Conservation (phyloP, 2,888 invertebrate species). For the Caprella mutica region DNA sequence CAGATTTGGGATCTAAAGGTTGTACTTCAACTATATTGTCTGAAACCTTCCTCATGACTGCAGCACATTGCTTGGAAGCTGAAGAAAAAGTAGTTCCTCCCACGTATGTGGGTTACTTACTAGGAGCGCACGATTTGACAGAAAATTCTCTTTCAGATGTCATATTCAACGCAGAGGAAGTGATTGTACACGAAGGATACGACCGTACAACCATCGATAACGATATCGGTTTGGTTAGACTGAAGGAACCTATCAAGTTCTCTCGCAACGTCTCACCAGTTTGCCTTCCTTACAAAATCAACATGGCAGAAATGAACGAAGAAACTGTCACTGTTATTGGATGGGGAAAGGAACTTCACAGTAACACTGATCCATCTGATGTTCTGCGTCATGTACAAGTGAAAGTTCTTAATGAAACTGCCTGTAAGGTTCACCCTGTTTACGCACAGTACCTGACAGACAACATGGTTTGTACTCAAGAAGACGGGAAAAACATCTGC, state of each 20-base stretch:
- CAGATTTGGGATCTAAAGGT: too few species aligned
- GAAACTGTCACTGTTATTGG: slow-evolving; percentile 13
- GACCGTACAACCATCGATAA: background rate
- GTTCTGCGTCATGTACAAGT: slow-evolving; percentile 11
- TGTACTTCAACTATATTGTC: too few species aligned
- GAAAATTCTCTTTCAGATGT: background rate
- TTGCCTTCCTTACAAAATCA: slow-evolving; percentile 13
- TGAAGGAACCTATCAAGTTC: slow-evolving; percentile 3
- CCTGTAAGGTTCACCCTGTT: background rate
- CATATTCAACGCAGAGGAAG: background rate
- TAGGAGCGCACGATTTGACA: slow-evolving; percentile 17
- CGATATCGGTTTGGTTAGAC: slow-evolving; percentile 13
- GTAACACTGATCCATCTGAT: background rate
- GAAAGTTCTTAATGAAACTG: background rate
- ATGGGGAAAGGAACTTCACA: slow-evolving; percentile 13
- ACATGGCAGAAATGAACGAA: background rate
- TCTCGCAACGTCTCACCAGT: slow-evolving; percentile 8
- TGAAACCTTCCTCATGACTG: too few species aligned
- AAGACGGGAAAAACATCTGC: slow-evolving; percentile 16
- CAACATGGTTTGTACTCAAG: slow-evolving; percentile 21
- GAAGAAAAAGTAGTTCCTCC: too few species aligned
- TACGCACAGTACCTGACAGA: slow-evolving; percentile 4
- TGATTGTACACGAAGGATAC: slow-evolving; percentile 12
- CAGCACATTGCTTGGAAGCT: slow-evolving; percentile 15
- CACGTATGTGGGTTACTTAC: background rate